Percentiles rank a stretch among this genome's conserved stretches.
These are phyloP conservation scores for Chymomyza caudatula DNA, from an alignment of 2,888 invertebrate genomes.

Conservation along the genomic window DNA sequence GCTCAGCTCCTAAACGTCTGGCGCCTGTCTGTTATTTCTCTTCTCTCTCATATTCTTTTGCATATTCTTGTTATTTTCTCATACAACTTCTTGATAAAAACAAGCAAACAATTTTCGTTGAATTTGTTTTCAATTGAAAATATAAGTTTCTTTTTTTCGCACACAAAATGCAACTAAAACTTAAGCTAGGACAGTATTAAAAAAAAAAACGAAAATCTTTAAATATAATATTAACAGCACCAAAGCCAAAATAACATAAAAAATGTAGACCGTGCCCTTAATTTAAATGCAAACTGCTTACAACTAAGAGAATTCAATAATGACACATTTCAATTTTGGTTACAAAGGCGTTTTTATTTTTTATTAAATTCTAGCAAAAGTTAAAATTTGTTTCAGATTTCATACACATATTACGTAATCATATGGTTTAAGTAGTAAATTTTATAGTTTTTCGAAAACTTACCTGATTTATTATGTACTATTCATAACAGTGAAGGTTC, in stretches of 20 bases:
- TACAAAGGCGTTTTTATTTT: constrained; percentile 44
- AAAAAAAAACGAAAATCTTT: constrained; percentile 45
- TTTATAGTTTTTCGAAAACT: constrained; percentile 9
- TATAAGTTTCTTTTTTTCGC: constrained; percentile 6
- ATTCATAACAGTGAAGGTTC: too few species aligned
- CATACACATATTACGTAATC: not conserved
- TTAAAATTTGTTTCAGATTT: not conserved
- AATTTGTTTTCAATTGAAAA: constrained; percentile 16
- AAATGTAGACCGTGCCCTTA: constrained; percentile 47
- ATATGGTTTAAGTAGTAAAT: constrained; percentile 11
- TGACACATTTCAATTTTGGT: constrained; percentile 60
- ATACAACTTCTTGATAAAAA: constrained; percentile 35
- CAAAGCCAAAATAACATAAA: constrained; percentile 31
- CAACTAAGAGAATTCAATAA: constrained; percentile 57
- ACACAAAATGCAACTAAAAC: not conserved
- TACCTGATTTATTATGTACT: too few species aligned
- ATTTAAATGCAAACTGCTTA: constrained; percentile 36
- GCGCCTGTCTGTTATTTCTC: constrained; percentile 19
- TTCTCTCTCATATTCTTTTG: constrained; percentile 2
- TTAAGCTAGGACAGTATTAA: not conserved
- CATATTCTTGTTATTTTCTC: constrained; percentile 10
- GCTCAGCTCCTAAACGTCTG: constrained; percentile 56
- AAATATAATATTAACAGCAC: constrained; percentile 25
- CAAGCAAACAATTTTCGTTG: constrained; percentile 50
- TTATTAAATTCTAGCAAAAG: not conserved